Evolutionary conservation across 2,113 vertebrate genomes (phyloP), one percentile per base, ranked within the genome.

Genomic region (Apus apus): DNA sequence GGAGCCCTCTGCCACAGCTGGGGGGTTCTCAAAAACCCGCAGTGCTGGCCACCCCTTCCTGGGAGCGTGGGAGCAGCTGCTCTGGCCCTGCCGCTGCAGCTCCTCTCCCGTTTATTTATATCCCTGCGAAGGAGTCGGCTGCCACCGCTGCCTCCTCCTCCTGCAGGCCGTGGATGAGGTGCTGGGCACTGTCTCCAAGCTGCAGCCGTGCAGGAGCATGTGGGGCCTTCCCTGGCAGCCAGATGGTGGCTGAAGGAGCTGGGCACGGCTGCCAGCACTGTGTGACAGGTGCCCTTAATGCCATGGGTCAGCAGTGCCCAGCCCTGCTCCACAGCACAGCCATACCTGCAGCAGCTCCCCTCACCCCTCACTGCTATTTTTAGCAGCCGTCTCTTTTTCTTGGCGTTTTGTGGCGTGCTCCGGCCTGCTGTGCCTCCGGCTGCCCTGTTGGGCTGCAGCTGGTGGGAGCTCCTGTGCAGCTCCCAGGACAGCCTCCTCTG

Each of bases 11-110:
- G 30, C 74, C 18, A 6, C 60, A 87, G 87, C 87, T 11, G 2
- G 77, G 72, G 85, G 43, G 38, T 90, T 90, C 72, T 94, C 8
- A 25, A 62, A 61, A 95, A 91, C 22, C 94, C 53, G 0, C 73
- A 66, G 74, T 1, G 0, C 23, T 1, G 20, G n/a, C 90, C 4
- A 1, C 56, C 86, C 89, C 84, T 93, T 92, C 11, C 71, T 68
- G 87, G 81, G 96, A 95, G 89, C 93, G 89, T 96, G 95, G 95
- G 96, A 97, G 89, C 95, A 84, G 92, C 83, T 32, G 29, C 79
- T 83, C 57, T 1, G 18, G 61, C 68, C 61, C 34, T 46, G 86
- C 62, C 2, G 10, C 70, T 3, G 15, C 7, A 6, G 71, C 78
- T 93, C 40, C 30, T 74, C 78, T 89, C 53, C 36, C 0, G 13